phyloP scores from a whole-genome alignment of 2,113 vertebrate genomes.

The Labrus mixtus region DNA sequence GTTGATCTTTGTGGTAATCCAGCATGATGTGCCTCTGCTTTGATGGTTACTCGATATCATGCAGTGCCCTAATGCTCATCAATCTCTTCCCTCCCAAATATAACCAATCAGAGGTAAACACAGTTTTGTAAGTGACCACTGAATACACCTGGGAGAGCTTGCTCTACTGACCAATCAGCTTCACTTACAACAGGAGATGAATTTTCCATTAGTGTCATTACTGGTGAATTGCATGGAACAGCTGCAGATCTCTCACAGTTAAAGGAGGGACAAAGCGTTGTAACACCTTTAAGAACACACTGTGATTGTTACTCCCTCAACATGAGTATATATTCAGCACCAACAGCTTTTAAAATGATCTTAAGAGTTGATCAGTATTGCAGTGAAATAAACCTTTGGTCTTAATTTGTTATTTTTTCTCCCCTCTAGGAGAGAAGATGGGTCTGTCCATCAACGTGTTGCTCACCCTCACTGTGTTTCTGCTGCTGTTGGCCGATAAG shows the following conservation, averaged over 20 bases:
- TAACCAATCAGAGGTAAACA: slow-evolving; percentile 23
- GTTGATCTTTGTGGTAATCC: not conserved
- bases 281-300: not conserved
- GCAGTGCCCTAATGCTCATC: slow-evolving; percentile 8
- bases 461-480: slow-evolving; percentile 92
- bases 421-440: slow-evolving; percentile 91
- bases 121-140: slow-evolving; percentile 21
- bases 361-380: too few relatives aligned
- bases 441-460: slow-evolving; percentile 92
- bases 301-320: not conserved
- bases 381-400: too few relatives aligned
- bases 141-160: not conserved
- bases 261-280: slow-evolving; percentile 20
- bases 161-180: slow-evolving; percentile 7
- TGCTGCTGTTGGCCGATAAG: slow-evolving; percentile 92
- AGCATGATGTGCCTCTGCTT: not conserved
- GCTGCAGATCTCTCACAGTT: slow-evolving; percentile 12
- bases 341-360: not conserved
- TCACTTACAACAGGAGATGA: slow-evolving; percentile 36
- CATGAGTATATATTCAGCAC: not conserved
- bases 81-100: not conserved
- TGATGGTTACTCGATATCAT: not conserved
- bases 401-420: not conserved
- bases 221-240: slow-evolving; percentile 24
- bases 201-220: slow-evolving; percentile 44